A percentile compares a stretch with the other conserved stretches of the same genome.
Conservation (phyloP, 1,140 invertebrate genomes). For the Chrysomallon squamiferum region DNA sequence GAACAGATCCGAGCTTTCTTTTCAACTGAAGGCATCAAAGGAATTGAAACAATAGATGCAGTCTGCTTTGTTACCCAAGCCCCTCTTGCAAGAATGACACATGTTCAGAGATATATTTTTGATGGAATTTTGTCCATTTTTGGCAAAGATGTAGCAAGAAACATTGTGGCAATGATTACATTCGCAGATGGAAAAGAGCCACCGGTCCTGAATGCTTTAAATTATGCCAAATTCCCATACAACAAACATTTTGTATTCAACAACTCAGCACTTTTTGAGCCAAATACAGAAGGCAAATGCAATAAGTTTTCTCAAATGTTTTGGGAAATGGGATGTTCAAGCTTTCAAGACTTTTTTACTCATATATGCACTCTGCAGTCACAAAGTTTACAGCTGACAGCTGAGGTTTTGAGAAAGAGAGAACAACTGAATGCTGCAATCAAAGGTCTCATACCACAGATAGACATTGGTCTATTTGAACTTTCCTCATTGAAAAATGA, state of each 20-base stretch:
- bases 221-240: constrained; percentile 25
- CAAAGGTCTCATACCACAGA: too few species aligned
- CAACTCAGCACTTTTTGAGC: constrained; percentile 14
- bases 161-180: constrained; percentile 36
- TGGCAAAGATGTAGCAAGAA: constrained; percentile 36
- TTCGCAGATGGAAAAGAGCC: constrained; percentile 26
- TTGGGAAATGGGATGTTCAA: constrained; percentile 11
- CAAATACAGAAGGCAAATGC: background rate
- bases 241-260: background rate
- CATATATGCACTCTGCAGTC: too few species aligned
- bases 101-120: constrained; percentile 28
- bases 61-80: too few species aligned
- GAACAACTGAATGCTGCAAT: too few species aligned
- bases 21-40: constrained; percentile 10
- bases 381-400: too few species aligned
- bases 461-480: too few species aligned
- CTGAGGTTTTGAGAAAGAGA: too few species aligned
- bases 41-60: constrained; percentile 34
- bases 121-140: constrained; percentile 38
- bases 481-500: too few species aligned
- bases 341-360: too few species aligned
- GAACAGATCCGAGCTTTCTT: constrained; percentile 37
- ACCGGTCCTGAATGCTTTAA: constrained; percentile 21
- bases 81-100: too few species aligned
- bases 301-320: constrained; percentile 13